Conservation (phyloP, 1,140 invertebrate species). For the Andrena cerasifolii region DNA sequence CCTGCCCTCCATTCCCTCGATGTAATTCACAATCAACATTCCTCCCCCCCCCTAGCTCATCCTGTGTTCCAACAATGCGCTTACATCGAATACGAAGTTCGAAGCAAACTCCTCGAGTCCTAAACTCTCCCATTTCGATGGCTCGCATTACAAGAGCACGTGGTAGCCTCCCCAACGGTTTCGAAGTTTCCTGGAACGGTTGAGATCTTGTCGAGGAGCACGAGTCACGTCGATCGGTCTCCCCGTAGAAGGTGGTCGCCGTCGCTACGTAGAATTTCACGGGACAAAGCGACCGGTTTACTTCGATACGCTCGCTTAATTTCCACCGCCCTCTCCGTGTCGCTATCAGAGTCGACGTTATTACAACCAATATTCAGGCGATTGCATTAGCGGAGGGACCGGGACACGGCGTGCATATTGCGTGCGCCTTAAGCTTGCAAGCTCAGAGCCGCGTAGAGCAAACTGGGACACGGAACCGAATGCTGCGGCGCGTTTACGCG, state of each 20-base stretch:
- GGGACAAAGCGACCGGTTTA: not conserved
- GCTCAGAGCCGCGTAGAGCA: not conserved
- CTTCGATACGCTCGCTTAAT: not conserved
- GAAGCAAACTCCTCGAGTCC: no score
- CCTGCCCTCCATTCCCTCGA: no score
- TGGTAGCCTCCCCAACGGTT: not conserved
- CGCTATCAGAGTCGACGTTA: not conserved
- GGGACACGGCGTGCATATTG: not conserved
- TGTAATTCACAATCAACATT: not conserved
- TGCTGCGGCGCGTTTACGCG: not conserved
- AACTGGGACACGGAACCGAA: not conserved
- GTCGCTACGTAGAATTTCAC: not conserved
- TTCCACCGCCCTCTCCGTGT: not conserved
- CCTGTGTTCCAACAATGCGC: not conserved
- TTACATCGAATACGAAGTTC: not conserved
- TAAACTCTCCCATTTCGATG: no score
- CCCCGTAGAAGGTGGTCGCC: no score
- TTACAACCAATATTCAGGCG: not conserved
- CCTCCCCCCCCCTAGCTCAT: not conserved
- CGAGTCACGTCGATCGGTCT: not conserved
- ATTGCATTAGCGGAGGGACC: conserved; percentile 1
- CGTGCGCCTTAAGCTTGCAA: not conserved
- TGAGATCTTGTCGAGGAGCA: not conserved
- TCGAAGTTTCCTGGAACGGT: not conserved
- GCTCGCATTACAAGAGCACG: no score